A percentile compares a stretch with the other conserved stretches of the same genome.
Evolutionary conservation across 2,797 vertebrate species (phyloP).

Genomic region (Meriones psammophilus): DNA sequence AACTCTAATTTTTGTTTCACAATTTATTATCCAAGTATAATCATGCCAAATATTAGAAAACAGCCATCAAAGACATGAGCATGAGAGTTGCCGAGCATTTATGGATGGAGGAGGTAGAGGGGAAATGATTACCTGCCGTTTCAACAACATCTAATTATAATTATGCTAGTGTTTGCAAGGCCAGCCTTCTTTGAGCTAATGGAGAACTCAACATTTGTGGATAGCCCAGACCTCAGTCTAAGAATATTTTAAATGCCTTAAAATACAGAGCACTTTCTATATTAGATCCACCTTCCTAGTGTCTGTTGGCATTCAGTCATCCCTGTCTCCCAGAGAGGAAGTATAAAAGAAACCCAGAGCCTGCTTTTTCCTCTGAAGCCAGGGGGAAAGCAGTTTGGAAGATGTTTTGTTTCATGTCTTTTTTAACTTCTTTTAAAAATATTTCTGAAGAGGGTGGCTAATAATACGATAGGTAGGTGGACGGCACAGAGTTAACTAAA

Average conservation of each 20-base stretch:
- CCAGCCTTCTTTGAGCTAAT: constrained; percentile 21
- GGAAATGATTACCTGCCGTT: neutral
- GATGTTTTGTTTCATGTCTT: constrained; percentile 82
- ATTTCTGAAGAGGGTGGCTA: constrained; percentile 80
- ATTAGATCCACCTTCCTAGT: constrained; percentile 26
- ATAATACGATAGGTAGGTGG: constrained; percentile 83
- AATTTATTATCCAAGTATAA: neutral
- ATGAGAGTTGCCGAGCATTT: neutral
- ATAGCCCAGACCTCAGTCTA: neutral
- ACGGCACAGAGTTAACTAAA: constrained; percentile 79
- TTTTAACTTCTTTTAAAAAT: constrained; percentile 80
- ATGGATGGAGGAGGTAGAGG: neutral
- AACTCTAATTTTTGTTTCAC: neutral
- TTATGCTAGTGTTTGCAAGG: neutral
- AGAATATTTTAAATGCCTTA: constrained; percentile 55
- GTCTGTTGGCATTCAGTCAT: constrained; percentile 56
- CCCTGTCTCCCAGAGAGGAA: constrained; percentile 61
- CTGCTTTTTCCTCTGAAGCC: constrained; percentile 66
- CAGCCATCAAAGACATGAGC: neutral
- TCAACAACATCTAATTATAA: neutral
- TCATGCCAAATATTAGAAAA: neutral
- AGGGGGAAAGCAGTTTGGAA: constrained; percentile 75
- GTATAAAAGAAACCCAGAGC: constrained; percentile 60
- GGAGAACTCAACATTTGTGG: neutral
- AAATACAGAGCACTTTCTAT: constrained; percentile 55